Conservation (phyloP, 2,888 invertebrate genomes). For the Apamea monoglypha region DNA sequence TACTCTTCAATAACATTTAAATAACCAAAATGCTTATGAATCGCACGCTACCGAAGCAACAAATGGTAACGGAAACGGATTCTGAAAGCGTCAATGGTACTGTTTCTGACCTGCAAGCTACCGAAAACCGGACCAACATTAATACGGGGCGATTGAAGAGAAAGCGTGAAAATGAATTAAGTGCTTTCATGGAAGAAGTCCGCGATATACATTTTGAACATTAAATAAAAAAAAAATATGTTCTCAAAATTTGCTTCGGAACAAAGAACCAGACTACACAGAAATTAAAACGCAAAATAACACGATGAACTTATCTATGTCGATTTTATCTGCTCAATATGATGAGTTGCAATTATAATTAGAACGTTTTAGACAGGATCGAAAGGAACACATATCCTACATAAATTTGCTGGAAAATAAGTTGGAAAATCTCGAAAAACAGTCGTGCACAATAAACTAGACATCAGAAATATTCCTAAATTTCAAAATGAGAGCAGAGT, state of each 20-base stretch:
- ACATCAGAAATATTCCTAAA: constrained; percentile 1
- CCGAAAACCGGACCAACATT: neutral
- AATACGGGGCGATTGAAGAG: neutral
- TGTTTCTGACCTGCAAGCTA: neutral
- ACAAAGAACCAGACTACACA: neutral
- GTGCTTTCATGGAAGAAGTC: neutral
- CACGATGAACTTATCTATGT: neutral
- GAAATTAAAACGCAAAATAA: constrained; percentile 14
- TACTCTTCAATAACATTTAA: neutral
- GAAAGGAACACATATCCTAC: neutral
- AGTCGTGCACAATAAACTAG: neutral
- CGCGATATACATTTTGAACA: too few species aligned
- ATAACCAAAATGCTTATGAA: neutral
- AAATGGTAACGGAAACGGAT: neutral
- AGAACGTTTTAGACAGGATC: neutral
- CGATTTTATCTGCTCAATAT: constrained; percentile 2
- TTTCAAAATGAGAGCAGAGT: neutral
- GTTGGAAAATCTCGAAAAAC: constrained; percentile 2
- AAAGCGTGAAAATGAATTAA: neutral
- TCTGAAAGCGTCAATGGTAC: constrained; percentile 1
- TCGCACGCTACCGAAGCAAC: neutral
- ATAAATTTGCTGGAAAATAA: neutral
- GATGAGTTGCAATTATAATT: neutral
- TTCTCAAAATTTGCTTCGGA: constrained; percentile 3
- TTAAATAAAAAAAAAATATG: too few species aligned